Evolutionary conservation across 2,113 vertebrate species (phyloP), one percentile per base, ranked within the genome.

Genomic region (Nesogale talazaci): DNA sequence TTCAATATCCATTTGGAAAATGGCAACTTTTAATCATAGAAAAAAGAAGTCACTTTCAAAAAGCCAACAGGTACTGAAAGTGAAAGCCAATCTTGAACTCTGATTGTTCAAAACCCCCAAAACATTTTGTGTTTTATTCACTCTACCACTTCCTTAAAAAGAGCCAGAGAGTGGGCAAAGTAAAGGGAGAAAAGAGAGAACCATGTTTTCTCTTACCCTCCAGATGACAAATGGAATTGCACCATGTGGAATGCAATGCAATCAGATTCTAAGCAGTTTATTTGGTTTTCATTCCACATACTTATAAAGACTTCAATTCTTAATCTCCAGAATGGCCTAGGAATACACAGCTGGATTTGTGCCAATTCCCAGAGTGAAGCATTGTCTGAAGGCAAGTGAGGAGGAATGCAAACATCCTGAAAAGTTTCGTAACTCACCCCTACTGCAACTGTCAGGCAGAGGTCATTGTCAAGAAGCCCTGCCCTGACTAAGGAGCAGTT

Each of bases 251-350:
- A 92, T 88, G 57, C 46, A 77, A 14, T 36, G 81, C 11, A 52
- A 20, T 88, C 81, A 59, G 52, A 40, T n/a, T 79, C 40, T 17
- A n/a, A 34, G 9, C 16, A 22, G 70, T 86, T 79, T 19, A 15
- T 86, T 93, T 77, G 61, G 40, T 95, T 93, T 69, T 88, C 91
- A 91, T 88, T 93, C 77, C 85, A 91, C 34, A 81, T 72, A 76
- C 82, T 93, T 91, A 59, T 59, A 23, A 65, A 31, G 63, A 61
- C 38, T 72, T 16, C n/a, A 79, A 34, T 8, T 36, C 89, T 90
- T 81, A 93, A 95, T 85, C 65, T 34, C 52, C 17, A 15, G 46
- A 90, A 72, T 86, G 61, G 6, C 65, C 23, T 31, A 5, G 36
- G 34, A 6, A 70, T 76, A n/a, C 20, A 63, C 75, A 59, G 3